phyloP scores from a whole-genome alignment of 2,797 vertebrate genomes.

The Melanotaenia nigrans region DNA sequence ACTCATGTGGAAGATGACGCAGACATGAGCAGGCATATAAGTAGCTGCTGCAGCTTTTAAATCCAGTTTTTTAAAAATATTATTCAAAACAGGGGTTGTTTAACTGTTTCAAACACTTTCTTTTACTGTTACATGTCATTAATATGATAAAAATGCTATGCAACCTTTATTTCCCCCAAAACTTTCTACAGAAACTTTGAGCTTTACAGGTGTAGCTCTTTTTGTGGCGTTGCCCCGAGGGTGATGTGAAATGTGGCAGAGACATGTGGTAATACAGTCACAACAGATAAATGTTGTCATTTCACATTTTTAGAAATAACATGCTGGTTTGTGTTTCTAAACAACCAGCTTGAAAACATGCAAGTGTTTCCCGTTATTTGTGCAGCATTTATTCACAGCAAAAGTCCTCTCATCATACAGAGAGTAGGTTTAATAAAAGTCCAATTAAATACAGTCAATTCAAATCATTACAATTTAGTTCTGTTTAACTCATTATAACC shows the following conservation, averaged over 20 bases:
- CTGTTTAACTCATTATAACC: neutral
- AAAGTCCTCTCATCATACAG: neutral
- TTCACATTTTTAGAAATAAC: neutral
- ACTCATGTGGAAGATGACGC: slow-evolving; percentile 39
- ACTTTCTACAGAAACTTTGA: neutral
- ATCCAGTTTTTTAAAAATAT: neutral
- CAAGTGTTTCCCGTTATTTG: neutral
- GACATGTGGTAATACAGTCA: neutral
- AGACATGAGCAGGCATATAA: slow-evolving; percentile 27
- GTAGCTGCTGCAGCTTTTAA: neutral
- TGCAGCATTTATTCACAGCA: neutral
- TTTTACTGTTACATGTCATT: neutral
- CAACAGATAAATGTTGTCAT: neutral
- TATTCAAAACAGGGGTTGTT: neutral
- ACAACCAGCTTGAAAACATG: neutral
- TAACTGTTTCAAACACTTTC: neutral
- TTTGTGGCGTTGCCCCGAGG: neutral
- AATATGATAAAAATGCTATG: no score
- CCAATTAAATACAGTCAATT: neutral
- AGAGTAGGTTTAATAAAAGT: neutral
- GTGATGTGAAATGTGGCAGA: neutral
- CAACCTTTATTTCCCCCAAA: neutral
- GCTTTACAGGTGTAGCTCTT: neutral
- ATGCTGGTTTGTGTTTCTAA: neutral
- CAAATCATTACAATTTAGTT: neutral